Evolutionary conservation across 1,140 invertebrate genomes (phyloP), one percentile per base, ranked within the genome.

Genomic region (Drosophila kanapiae): DNA sequence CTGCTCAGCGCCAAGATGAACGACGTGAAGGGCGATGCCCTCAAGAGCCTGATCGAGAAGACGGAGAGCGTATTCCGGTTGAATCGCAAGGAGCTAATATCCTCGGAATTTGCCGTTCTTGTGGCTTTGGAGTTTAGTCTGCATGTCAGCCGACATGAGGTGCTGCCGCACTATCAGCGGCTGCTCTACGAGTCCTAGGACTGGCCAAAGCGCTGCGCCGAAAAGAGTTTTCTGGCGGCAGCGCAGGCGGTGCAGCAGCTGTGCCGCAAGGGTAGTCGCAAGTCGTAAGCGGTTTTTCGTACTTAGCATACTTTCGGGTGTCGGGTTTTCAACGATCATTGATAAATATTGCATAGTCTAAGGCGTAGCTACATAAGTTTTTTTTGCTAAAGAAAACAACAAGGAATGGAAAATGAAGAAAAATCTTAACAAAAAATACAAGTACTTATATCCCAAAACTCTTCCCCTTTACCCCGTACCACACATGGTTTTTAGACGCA

Each of bases 1-100:
- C 93, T 99, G 14, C 94, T 99, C 4, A 97, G 98, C 37, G 98
- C 98, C 40, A 99, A 99, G 94, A 95, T 99, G 65, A 99, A 99
- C 93, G 98, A 99, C 92, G 96, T 98, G 27, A 99, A 99, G 94
- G 98, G 98, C 40, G 96, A 97, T 79, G 94, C 95, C 43, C 94
- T 99, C 42, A 97, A 97, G 92, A 94, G 95, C 56, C 93, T 99
- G 16, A 97, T 99, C 60, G 97, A 99, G 96, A 97, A 97, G 94
- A 98, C 96, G 37, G 98, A 99, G 94, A 97, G 94, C 77, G 95
- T 96, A 48, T 98, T 99, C 93, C 95, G 98, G 51, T 93, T 99
- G 72, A 98, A 97, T 93, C 95, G 97, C 29, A 98, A 98, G 93
- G 98, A 99, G 83, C 93, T 99, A 35, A 94, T 99, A 40, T 94